These are phyloP conservation scores for Hesperophylax magnus DNA, from an alignment of 1,140 invertebrate genomes.

Conservation along the genomic window DNA sequence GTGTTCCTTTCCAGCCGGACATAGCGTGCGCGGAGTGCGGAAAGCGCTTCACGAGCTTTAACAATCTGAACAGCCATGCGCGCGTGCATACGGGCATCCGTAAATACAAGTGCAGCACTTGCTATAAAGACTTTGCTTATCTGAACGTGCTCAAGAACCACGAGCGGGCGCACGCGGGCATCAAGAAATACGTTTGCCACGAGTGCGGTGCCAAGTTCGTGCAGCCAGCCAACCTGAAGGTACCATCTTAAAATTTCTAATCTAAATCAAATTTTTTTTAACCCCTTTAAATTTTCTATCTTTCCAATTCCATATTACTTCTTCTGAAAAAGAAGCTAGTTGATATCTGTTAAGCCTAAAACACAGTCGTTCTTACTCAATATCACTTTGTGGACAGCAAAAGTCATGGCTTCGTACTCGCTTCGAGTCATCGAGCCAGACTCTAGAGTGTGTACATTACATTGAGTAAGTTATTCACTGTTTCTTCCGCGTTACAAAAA, in stretches of 20 bases:
- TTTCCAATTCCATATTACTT: no score
- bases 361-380: no score
- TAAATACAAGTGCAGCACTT: constrained; percentile 84
- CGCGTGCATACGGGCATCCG: constrained; percentile 86
- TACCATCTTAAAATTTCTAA: neutral
- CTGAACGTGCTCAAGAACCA: constrained; percentile 69
- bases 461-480: no score
- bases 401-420: no score
- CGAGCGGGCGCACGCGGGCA: constrained; percentile 65
- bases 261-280: no score
- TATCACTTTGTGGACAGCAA: no score
- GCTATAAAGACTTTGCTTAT: constrained; percentile 79
- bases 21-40: constrained; percentile 67
- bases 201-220: constrained; percentile 68
- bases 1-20: constrained; percentile 59
- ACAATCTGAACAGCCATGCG: constrained; percentile 74
- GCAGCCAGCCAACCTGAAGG: constrained; percentile 64
- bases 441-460: no score
- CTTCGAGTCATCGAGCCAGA: no score
- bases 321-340: no score
- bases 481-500: no score
- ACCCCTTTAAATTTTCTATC: no score
- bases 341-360: no score
- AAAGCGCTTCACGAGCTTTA: constrained; percentile 65
- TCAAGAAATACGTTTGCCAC: constrained; percentile 67